Conservation (phyloP, 2,888 invertebrate genomes). For the Xestia ashworthii region DNA sequence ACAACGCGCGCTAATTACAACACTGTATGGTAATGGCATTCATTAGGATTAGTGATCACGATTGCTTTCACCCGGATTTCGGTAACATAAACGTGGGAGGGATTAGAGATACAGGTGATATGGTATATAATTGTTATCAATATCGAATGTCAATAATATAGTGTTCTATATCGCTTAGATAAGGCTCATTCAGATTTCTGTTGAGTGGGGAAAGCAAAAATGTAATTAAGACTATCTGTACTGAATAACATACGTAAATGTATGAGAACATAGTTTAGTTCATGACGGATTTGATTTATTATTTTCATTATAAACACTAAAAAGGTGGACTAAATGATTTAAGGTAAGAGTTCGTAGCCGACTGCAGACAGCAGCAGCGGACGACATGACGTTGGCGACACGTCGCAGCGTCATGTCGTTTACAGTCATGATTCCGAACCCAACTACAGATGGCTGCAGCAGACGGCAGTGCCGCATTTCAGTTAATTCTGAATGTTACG, state of each 20-base stretch:
- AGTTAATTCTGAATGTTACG: too few species aligned
- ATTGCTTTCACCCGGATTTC: not conserved
- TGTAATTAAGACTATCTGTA: not conserved
- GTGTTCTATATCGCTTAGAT: slow-evolving; percentile 7
- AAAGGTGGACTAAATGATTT: not conserved
- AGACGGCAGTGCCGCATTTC: too few species aligned
- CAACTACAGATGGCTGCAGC: not conserved
- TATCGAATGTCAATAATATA: slow-evolving; percentile 5
- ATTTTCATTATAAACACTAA: not conserved
- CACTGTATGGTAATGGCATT: not conserved
- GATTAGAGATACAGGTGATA: not conserved
- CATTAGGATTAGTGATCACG: too few species aligned
- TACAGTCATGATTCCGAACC: not conserved
- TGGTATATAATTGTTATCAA: slow-evolving; percentile 14
- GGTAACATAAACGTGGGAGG: not conserved
- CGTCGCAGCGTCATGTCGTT: not conserved
- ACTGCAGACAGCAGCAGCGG: not conserved
- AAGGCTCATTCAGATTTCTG: slow-evolving; percentile 3
- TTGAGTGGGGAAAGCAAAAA: not conserved
- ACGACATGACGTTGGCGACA: not conserved
- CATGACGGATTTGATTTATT: not conserved
- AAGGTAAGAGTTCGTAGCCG: not conserved
- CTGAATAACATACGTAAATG: not conserved
- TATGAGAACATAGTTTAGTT: not conserved
- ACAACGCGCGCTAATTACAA: not conserved